Base-by-base conservation (phyloP, 2,797 vertebrate genomes). In the Cyclopterus lumpus region DNA sequence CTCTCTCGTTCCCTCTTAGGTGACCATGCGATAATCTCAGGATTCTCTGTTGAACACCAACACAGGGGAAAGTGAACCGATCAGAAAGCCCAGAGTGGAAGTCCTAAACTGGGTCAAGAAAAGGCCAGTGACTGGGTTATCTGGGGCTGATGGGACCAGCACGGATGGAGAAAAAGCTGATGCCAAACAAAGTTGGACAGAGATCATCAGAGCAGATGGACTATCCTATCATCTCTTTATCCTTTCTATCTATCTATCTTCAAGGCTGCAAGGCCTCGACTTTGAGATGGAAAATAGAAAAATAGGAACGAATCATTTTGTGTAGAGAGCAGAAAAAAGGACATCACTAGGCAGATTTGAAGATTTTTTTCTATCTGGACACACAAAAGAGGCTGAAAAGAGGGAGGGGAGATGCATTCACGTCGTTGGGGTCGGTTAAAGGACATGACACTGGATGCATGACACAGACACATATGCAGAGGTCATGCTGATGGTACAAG, bases 91-190 rank as follows among this genome's bases (percentile, higher is more conserved):
- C 67, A 24, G 83, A 88, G 83, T 80, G 80, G 90, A 93, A 93
- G 91, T 84, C 87, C 91, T 90, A 89, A 96, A 95, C 92, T 95
- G 92, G 93, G 95, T 94, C 93, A 95, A 96, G 95, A 96, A 93
- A 87, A 86, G 90, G 85, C 85, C 88, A 79, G 78, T 51, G 81
- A 75, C 75, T 63, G 60, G 71, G 69, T 82, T 83, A 71, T 63
- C 66, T 85, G 90, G 93, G 94, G 93, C 88, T 67, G 79, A 84
- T 91, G 89, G 89, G 93, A 94, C 93, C 92, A 90, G 92, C 92
- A 80, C 81, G 93, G 78, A 88, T 51, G 49, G 93, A 94, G 94
- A 93, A 94, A 93, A 86, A 86, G 80, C 70, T 80, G 90, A 93
- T 92, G 89, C 83, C 89, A 90, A 64, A 79, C 42, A 82, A 81